These are phyloP conservation scores for Stegophylla sp. DNA, from an alignment of 2,888 invertebrate genomes.

Conservation along the genomic window DNA sequence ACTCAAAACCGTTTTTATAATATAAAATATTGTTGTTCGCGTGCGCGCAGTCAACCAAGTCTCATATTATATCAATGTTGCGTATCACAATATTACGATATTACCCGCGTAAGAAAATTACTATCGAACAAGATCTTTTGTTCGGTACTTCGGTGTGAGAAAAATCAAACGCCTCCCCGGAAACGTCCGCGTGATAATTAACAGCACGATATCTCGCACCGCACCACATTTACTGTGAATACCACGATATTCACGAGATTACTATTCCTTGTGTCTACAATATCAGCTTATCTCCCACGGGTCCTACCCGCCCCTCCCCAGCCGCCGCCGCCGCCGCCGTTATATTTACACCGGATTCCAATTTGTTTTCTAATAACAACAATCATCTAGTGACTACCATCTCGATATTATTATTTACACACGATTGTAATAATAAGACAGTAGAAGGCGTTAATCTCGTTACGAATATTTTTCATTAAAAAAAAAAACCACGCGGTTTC, in stretches of 20 bases:
- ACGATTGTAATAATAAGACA: background rate
- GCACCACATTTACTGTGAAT: constrained; percentile 18
- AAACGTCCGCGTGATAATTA: constrained; percentile 20
- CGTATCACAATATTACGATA: background rate
- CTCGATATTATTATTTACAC: too few species aligned
- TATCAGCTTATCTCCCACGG: constrained; percentile 6
- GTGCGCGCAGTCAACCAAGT: too few species aligned
- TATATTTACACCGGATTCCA: constrained; percentile 27
- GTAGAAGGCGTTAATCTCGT: background rate
- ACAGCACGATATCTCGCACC: background rate
- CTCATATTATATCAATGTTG: too few species aligned
- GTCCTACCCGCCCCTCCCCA: background rate
- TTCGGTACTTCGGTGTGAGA: background rate
- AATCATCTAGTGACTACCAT: background rate
- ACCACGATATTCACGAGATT: constrained; percentile 24
- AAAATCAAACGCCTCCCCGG: background rate
- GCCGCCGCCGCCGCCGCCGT: background rate
- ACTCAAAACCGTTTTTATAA: too few species aligned
- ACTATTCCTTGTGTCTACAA: background rate
- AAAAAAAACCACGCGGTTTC: background rate
- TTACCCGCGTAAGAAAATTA: background rate
- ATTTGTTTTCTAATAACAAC: constrained; percentile 21
- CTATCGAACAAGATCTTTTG: background rate
- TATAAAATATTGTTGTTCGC: too few species aligned
- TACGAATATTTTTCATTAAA: constrained; percentile 13